A percentile compares a stretch with the other conserved stretches of the same genome.
Conservation (phyloP, 2,113 vertebrate species). For the Gymnocephalus cernua region DNA sequence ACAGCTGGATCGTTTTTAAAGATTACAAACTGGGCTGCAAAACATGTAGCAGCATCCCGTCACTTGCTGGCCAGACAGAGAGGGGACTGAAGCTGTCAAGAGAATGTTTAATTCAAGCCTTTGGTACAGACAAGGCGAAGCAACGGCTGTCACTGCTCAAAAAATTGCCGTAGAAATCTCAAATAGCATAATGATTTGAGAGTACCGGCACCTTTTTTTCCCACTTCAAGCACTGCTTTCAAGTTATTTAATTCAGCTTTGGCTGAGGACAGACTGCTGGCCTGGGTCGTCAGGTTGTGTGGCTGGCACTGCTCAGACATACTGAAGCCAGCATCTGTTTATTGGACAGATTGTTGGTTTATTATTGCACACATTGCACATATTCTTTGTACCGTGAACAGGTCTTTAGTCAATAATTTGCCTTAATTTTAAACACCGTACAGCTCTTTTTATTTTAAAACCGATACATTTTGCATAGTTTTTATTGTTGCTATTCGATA, state of each 20-base stretch:
- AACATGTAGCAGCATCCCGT: no score
- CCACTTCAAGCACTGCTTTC: no score
- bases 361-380: not conserved
- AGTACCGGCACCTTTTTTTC: no score
- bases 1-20: no score
- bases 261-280: conserved; percentile 10
- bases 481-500: not conserved
- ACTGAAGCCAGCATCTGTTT: conserved; percentile 13
- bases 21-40: no score
- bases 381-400: not conserved
- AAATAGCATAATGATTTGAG: no score
- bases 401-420: not conserved
- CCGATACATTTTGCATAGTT: not conserved
- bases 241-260: conserved; percentile 30
- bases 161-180: no score
- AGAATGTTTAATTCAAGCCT: no score
- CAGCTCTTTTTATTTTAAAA: not conserved
- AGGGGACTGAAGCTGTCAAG: no score
- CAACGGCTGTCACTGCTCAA: no score
- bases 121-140: no score
- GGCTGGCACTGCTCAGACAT: not conserved
- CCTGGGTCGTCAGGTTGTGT: conserved; percentile 14
- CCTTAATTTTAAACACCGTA: not conserved
- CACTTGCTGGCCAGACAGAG: no score
- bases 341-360: not conserved